Base-by-base conservation (phyloP, 1,140 invertebrate species). In the Aphaenogaster rudis region DNA sequence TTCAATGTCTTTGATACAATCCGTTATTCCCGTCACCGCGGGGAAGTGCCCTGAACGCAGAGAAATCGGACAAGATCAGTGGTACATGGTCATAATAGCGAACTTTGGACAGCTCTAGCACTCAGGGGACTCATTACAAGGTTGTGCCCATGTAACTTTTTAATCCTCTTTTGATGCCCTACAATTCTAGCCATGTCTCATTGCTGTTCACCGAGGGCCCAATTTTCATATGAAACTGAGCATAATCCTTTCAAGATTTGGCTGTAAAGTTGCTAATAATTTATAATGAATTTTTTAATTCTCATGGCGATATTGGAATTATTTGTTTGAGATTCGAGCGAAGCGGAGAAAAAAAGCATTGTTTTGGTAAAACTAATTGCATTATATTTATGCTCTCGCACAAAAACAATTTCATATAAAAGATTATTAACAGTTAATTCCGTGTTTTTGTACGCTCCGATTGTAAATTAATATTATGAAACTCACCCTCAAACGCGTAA, bases 181-280 rank as follows among this genome's bases (percentile, higher is more conserved):
- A 28, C 28, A 28, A 28, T 28, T 28, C 28, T 28, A 28, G 28
- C 28, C 28, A 28, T 28, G 28, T 28, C 28, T 28, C 0, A 28
- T 28, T 28, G 28, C 28, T 28, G 28, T 28, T 28, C 28, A 28
- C 28, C 28, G 28, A 0, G 28, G 28, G 28, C 28, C 28, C 28
- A 28, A 28, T 28, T 28, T 28, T 28, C 0, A 28, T 28, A 28
- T 28, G 28, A 28, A 28, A 28, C 21, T 28, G 21, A 0, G 0
- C 28, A 28, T 28, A 28, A 0, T 28, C 28, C 28, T n/a, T 74
- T n/a, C 5, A 45, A 67, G 13, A 39, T 57, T 36, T 28, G 4
- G 11, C 8, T 69, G 8, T 66, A 54, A 80, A 67, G 7, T 80
- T 64, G 15, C 13, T 33, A 15, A 67, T 80, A 67, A 69, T 69